phyloP scores from a whole-genome alignment of 2,113 vertebrate species.

The Trinectes maculatus region DNA sequence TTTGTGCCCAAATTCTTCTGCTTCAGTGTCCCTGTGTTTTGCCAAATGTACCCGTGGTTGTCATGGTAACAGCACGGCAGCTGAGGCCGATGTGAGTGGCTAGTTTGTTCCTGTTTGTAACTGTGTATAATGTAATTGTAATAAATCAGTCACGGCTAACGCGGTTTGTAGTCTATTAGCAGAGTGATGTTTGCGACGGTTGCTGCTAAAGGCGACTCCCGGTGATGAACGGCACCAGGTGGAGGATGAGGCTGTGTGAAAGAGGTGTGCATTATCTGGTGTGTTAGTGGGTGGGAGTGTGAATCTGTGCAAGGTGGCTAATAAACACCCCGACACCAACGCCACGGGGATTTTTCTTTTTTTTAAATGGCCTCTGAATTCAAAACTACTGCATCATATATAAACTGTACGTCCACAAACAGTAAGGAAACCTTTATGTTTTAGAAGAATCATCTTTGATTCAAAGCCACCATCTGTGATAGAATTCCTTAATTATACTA shows the following conservation, averaged over 20 bases:
- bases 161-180: conserved; percentile 21
- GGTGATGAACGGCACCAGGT: conserved; percentile 36
- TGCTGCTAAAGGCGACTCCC: conserved; percentile 28
- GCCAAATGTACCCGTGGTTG: not conserved
- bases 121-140: not conserved
- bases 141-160: conserved; percentile 20
- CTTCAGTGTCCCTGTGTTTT: not conserved
- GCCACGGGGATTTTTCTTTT: not conserved
- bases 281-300: conserved; percentile 20
- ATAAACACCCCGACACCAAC: conserved; percentile 1
- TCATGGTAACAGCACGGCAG: conserved; percentile 34
- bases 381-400: not conserved
- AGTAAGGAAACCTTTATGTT: not conserved
- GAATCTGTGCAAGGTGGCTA: not conserved
- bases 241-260: conserved; percentile 10
- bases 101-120: not conserved
- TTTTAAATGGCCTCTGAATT: not conserved
- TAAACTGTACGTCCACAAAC: not conserved
- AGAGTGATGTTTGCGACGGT: not conserved
- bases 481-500: too few species aligned
- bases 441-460: too few species aligned
- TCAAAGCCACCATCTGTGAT: too few species aligned
- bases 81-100: not conserved
- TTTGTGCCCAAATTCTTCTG: not conserved
- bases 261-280: too few species aligned